Evolutionary conservation across 2,113 vertebrate species (phyloP), one percentile per base, ranked within the genome.

Genomic region (Heterotilapia buettikoferi): DNA sequence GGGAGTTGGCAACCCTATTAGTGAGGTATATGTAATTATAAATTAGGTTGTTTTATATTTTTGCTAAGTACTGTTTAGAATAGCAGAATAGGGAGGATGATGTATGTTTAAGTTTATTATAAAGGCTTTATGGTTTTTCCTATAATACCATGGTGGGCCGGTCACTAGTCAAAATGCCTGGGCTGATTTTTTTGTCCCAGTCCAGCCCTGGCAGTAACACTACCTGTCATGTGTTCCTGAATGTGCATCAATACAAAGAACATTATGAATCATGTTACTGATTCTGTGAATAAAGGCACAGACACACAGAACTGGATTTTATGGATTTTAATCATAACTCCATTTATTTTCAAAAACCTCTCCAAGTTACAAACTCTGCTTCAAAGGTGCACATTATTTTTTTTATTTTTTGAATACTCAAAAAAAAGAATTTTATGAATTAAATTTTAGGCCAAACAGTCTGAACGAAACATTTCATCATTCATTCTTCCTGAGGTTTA

Each of bases 381-480:
- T 19, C 11, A 85, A 59, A 56, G 16, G 9, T 31, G 9, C 7
- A 26, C 29, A 0, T 24, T 54, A 4, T 1, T 9, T 10, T 4
- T 19, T 1, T 9, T 2, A 78, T 36, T 80, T 57, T 66, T 66
- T 80, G 45, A 84, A 86, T 92, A 86, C n/a, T 84, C 14, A 52
- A 14, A 84, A 73, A 68, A 38, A 81, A 82, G 9, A 82, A 81
- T 7, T 79, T 47, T 21, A 24, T 45, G 1, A 45, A 73, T 43
- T 2, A 36, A 16, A 47, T n/a, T 21, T 66, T 2, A 18, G 14
- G 10, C 3, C 11, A 8, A 59, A 73, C 33, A 33, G 52, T 31
- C 26, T 1, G 10, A 31, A 33, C 6, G 18, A 31, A 52, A 38
- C 50, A 73, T 29, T 26, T 73, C 38, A 45, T 43, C n/a, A 43